Conservation (phyloP, 2,888 invertebrate genomes). For the Chaetoderma sp. region DNA sequence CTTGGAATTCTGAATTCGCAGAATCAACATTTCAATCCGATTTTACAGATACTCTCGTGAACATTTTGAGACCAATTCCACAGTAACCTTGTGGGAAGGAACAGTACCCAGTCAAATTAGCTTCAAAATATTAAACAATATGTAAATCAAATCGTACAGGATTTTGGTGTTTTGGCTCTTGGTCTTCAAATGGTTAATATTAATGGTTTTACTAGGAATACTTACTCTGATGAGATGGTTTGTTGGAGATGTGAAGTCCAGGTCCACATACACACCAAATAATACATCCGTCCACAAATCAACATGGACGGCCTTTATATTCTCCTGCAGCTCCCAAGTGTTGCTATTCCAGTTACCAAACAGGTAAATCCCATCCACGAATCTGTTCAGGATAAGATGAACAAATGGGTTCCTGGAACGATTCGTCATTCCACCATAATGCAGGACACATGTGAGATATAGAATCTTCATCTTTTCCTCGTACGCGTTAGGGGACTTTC, state of each 20-base stretch:
- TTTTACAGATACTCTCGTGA: too few species aligned
- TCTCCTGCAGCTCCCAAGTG: conserved; percentile 39
- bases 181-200: too few species aligned
- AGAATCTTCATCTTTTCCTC: conserved; percentile 75
- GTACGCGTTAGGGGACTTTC: conserved; percentile 57
- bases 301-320: conserved; percentile 45
- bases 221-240: conserved; percentile 47
- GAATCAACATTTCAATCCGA: too few species aligned
- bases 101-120: too few species aligned
- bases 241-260: conserved; percentile 41
- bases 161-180: too few species aligned
- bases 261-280: conserved; percentile 45
- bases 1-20: too few species aligned
- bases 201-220: too few species aligned
- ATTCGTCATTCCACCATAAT: conserved; percentile 47
- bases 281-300: conserved; percentile 56
- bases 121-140: too few species aligned
- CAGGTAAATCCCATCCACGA: conserved; percentile 54
- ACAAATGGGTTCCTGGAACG: conserved; percentile 44
- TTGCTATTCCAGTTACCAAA: conserved; percentile 36
- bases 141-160: too few species aligned
- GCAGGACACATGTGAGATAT: conserved; percentile 74
- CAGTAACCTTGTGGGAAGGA: too few species aligned
- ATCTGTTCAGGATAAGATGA: conserved; percentile 42
- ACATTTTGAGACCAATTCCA: too few species aligned